Base-by-base conservation (phyloP, 2,113 vertebrate genomes). In the Cyanocitta stelleri region DNA sequence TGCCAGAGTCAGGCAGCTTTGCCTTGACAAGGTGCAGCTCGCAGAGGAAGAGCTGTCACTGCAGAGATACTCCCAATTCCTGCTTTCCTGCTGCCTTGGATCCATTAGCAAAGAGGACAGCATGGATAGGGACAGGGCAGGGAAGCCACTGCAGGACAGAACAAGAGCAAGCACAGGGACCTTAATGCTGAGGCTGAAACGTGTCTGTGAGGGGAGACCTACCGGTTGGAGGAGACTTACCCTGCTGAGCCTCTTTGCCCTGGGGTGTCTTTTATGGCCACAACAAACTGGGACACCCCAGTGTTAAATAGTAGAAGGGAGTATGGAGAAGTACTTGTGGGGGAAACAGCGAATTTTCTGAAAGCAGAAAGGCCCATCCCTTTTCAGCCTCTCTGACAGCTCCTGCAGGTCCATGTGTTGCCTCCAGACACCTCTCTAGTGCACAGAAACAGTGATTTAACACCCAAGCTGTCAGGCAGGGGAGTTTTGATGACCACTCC, bases 271-370 rank as follows among this genome's bases (percentile, higher is more conserved):
- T 41, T 75, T 72, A 44, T 32, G 29, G 35, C 48, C 9, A 3
- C 33, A 26, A 12, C 29, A 26, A 75, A 32, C 11, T 84, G 71
- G 44, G 27, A 33, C 24, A 10, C 32, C 3, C 16, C 30, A 1
- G 13, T 24, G 5, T 58, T 58, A 58, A 32, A 16, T 8, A 55
- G 6, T 7, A 56, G 16, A 32, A 26, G 21, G 8, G 30, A 51
- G 41, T 10, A 11, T 0, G 0, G 51, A 63, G 52, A 35, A 52
- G 3, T 23, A 10, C 75, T 49, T 44, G 26, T 16, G 5, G 7
- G 46, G 41, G 11, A 10, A 6, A 32, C 6, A 3, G 3, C 1
- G 1, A 56, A 19, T 78, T 80, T 79, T 44, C 59, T 62, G 59
- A 30, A 78, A 92, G 27, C 21, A 52, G 35, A 37, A 74, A 73